phyloP scores from a whole-genome alignment of 2,797 vertebrate genomes.

The Glyptemys insculpta region DNA sequence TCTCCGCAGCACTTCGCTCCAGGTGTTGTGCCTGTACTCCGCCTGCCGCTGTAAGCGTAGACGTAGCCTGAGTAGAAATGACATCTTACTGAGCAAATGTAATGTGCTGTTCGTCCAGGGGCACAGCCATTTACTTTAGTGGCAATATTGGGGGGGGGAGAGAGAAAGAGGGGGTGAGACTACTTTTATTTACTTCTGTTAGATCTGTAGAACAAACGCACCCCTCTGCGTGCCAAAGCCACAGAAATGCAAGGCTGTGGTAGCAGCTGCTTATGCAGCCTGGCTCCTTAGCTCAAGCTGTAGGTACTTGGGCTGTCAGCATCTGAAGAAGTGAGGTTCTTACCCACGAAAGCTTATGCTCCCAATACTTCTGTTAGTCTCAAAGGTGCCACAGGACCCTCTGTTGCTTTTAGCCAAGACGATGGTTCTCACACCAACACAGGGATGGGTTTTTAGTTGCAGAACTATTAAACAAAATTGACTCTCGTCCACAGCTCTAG shows the following conservation, averaged over 20 bases:
- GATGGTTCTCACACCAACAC: not conserved
- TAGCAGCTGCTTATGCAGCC: not conserved
- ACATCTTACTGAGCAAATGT: not conserved
- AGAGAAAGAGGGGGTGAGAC: not conserved
- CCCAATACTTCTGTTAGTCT: too few species aligned
- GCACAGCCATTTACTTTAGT: not conserved
- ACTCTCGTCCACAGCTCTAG: not conserved
- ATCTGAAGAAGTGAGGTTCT: too few species aligned
- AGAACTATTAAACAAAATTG: not conserved
- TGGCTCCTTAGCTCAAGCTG: not conserved
- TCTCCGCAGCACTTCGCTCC: too few species aligned
- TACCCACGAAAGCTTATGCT: too few species aligned
- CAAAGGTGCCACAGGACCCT: too few species aligned
- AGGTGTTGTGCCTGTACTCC: too few species aligned
- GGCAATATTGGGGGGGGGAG: not conserved
- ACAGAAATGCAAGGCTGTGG: not conserved
- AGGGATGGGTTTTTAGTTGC: not conserved
- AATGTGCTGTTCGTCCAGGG: not conserved
- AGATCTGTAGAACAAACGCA: not conserved
- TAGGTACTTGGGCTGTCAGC: not conserved
- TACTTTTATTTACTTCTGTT: not conserved
- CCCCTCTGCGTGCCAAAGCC: not conserved
- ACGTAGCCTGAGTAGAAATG: too few species aligned
- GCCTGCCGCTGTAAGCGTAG: too few species aligned
- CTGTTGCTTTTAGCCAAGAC: too few species aligned